These are phyloP conservation scores for Anthopleura sola DNA, from an alignment of 64 coral and sea anemone genomes.

Conservation along the genomic window DNA sequence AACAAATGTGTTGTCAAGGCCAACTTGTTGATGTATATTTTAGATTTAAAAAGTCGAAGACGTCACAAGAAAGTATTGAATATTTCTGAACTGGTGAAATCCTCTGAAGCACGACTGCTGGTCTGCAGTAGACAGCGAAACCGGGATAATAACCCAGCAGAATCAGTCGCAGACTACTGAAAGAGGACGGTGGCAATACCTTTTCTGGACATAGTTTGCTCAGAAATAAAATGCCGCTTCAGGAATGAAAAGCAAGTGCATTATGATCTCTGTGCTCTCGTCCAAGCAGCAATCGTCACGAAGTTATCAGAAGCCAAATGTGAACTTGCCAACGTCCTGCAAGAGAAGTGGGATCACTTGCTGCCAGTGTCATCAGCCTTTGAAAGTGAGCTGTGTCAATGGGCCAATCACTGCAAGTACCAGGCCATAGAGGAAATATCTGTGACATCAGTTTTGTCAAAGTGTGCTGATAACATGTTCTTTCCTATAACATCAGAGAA, in stretches of 20 bases:
- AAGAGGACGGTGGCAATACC: slow-evolving; percentile 63
- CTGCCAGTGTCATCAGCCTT: slow-evolving; percentile 60
- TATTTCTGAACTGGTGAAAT: not conserved
- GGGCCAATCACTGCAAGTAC: slow-evolving; percentile 55
- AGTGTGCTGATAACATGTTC: slow-evolving; percentile 37
- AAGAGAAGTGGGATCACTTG: slow-evolving; percentile 73
- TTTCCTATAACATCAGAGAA: slow-evolving; percentile 68
- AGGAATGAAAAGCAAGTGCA: slow-evolving; percentile 66
- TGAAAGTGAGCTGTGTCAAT: slow-evolving; percentile 58
- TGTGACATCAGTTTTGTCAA: not conserved
- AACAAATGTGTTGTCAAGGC: slow-evolving; percentile 60
- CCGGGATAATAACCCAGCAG: slow-evolving; percentile 77
- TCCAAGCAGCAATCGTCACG: slow-evolving; percentile 51
- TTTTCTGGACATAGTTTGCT: slow-evolving; percentile 70
- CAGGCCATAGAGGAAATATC: slow-evolving; percentile 10
- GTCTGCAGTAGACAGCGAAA: slow-evolving; percentile 63
- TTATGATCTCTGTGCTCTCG: slow-evolving; percentile 52
- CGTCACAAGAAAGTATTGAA: slow-evolving; percentile 29
- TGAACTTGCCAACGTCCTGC: slow-evolving; percentile 64
- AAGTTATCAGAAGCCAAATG: slow-evolving; percentile 58
- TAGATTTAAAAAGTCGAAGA: slow-evolving; percentile 60
- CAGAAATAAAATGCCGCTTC: slow-evolving; percentile 50
- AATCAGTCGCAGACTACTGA: slow-evolving; percentile 64
- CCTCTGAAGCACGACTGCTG: not conserved
- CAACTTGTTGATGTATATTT: slow-evolving; percentile 51